Evolutionary conservation across 2,113 vertebrate genomes (phyloP), one percentile per base, ranked within the genome.

Genomic region (Odocoileus virginianus): DNA sequence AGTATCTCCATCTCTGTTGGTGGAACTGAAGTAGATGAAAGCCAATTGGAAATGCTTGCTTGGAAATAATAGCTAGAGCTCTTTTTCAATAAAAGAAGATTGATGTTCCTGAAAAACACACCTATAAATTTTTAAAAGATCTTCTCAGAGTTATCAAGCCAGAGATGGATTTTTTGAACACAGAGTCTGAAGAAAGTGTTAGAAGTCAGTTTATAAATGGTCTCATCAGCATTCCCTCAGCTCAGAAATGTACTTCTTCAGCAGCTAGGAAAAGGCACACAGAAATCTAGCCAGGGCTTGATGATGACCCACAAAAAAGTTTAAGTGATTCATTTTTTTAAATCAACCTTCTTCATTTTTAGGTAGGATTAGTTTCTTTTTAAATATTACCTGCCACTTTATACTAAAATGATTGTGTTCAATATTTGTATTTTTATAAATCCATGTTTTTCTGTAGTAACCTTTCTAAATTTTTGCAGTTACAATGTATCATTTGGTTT

Each of bases 81-180:
- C 25, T 76, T 76, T 87, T 86, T 91, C 52, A 58, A 1, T 50
- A 61, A 89, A 55, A 57, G 14, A 52, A 58, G n/a, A n/a, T 55
- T 16, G 60, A 36, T 92, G 28, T 87, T 91, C 94, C 47, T 60
- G 15, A 45, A 93, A 93, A 76, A 94, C 27, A 78, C 3, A 55
- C 19, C 19, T 11, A 1, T 2, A 94, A 45, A 16, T 89, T 96
- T 96, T 87, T 64, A 30, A 92, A 91, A 47, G 57, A 43, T 89
- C 86, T 96, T 64, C 27, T 15, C 2, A 58, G 40, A 50, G 11
- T 96, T 91, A 84, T 89, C 89, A 93, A 83, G 43, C 61, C 43
- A 88, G 71, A 88, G 58, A 52, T 61, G 28, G 15, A 8, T 61
- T 94, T 97, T 93, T 89, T 96, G 61, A 95, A 94, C 85, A 84